Evolutionary conservation across 92 coral and sea anemone species (phyloP), one percentile per base, ranked within the genome.

Genomic region (Epizoanthus rinbou): DNA sequence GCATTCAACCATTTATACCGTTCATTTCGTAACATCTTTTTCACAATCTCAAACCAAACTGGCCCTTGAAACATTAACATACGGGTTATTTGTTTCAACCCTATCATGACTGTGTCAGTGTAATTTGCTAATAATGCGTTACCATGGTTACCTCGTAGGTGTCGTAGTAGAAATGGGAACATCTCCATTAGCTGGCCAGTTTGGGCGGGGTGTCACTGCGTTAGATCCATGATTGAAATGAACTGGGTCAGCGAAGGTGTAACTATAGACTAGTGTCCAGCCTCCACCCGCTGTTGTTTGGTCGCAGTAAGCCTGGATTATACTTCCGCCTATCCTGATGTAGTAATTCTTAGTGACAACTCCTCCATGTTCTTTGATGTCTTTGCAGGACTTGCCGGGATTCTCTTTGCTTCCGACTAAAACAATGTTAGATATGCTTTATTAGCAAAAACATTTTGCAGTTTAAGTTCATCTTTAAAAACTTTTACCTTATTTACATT

Each of bases 181-280:
- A 17, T 76, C 68, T 14, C 81, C 81, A 10, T n/a, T 33, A 13
- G 52, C 58, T 0, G 81, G 81, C 81, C 81, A 76, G 81, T 67
- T 76, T 1, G 81, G 81, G 8, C 81, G 69, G 18, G 81, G 81
- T 8, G 81, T 76, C 11, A 76, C 81, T 4, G 81, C 81, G 18
- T 76, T 76, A 11, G 67, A 31, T 28, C 81, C 81, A 14, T 57
- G 69, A 52, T 76, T 76, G 35, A 57, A 76, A 15, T 76, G 47
- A n/a, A n/a, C 63, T n/a, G 69, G 69, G 43, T 76, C 81, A 8
- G 81, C 59, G 43, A 76, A 76, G 4, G 19, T 76, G 54, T 76
- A 76, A 37, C 81, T 76, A 47, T 76, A 76, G 21, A 58, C 81
- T 21, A 76, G 53, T 1, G 81, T 76, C 81, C 81, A 76, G 31